phyloP scores from a whole-genome alignment of 2,888 invertebrate species.

The Cecidostiba fungosa region DNA sequence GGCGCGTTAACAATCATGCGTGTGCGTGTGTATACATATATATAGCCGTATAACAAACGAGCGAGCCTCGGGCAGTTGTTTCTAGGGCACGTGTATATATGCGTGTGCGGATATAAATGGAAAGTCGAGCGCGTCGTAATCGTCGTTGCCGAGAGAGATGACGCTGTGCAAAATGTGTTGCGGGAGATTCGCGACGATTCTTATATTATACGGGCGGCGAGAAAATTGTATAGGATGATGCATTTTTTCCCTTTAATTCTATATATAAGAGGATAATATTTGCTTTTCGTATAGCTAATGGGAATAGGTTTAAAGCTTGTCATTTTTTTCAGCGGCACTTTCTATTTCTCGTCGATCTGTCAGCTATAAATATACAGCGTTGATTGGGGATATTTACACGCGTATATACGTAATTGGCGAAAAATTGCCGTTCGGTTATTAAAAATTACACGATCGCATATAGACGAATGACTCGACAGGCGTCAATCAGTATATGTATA shows the following conservation, averaged over 20 bases:
- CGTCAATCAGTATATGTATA: neutral
- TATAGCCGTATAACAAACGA: slow-evolving; percentile 25
- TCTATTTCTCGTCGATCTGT: neutral
- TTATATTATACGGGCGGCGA: neutral
- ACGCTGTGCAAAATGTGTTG: neutral
- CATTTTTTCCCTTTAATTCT: neutral
- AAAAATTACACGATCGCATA: neutral
- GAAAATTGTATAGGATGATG: neutral
- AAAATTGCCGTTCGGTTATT: neutral
- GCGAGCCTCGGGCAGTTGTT: slow-evolving; percentile 50
- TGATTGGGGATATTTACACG: neutral
- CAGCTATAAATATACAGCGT: neutral
- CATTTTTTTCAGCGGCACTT: neutral
- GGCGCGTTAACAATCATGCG: slow-evolving; percentile 33
- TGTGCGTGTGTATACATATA: neutral
- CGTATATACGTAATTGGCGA: neutral
- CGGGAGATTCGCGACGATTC: neutral
- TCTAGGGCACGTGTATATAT: slow-evolving; percentile 52
- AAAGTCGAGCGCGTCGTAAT: slow-evolving; percentile 53
- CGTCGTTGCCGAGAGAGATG: slow-evolving; percentile 4
- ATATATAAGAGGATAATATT: neutral
- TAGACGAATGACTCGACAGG: neutral
- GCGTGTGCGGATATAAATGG: slow-evolving; percentile 48
- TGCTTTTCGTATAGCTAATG: too few species aligned
- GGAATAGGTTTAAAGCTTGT: neutral